Evolutionary conservation across 2,888 invertebrate species (phyloP).

Genomic region (Leptopilina drosophilae): DNA sequence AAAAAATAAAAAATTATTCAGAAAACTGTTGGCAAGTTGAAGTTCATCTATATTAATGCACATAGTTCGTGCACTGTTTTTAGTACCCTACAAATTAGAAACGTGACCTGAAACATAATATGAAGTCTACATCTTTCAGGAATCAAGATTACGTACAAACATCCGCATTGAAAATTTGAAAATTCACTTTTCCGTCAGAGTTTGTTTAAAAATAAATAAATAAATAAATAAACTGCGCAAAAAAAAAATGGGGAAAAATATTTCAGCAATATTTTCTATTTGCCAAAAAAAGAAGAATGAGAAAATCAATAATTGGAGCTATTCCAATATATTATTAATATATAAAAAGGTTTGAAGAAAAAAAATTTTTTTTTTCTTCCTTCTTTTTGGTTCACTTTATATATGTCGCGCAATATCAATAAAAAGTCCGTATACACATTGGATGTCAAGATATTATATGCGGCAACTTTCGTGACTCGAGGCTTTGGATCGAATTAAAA

Average conservation of each 20-base stretch:
- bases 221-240: too few relatives aligned
- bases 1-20: slow-evolving; percentile 1
- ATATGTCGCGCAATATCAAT: background rate
- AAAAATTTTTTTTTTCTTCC: too few relatives aligned
- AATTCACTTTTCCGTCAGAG: background rate
- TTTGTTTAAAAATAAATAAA: too few relatives aligned
- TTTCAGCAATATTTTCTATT: background rate
- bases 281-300: background rate
- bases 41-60: slow-evolving; percentile 17
- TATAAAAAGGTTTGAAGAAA: background rate
- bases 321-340: slow-evolving; percentile 6
- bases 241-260: background rate
- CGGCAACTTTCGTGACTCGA: slow-evolving; percentile 17
- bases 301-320: slow-evolving; percentile 1
- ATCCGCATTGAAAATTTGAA: slow-evolving; percentile 7
- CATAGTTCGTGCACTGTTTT: slow-evolving; percentile 31
- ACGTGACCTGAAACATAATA: slow-evolving; percentile 32
- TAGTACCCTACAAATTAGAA: slow-evolving; percentile 29
- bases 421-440: background rate
- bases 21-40: slow-evolving; percentile 15
- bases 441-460: background rate
- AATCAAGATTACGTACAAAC: slow-evolving; percentile 13
- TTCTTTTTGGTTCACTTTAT: background rate
- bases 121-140: slow-evolving; percentile 14
- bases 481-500: background rate